Evolutionary conservation across 2,113 vertebrate genomes (phyloP), one percentile per base, ranked within the genome.

Genomic region (Cebidichthys violaceus): DNA sequence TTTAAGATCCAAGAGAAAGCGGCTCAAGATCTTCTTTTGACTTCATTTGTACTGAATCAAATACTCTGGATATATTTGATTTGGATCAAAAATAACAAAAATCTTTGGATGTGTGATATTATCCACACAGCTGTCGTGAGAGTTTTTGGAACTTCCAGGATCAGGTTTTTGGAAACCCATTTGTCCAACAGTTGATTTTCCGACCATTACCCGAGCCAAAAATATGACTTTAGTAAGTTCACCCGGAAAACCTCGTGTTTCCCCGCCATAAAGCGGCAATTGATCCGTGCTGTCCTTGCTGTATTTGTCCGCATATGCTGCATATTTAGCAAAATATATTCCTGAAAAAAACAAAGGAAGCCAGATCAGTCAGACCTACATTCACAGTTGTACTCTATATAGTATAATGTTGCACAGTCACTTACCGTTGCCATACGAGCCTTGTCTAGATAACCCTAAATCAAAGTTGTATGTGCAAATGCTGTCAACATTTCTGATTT

Each of bases 401-500:
- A 47, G 4, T 13, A 27, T 6, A 59, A 15, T 43, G 1, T 41
- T 60, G n/a, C 1, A 18, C n/a, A 33, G 41, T 64, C 11, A 37
- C 77, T 88, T 90, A 97, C 97, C 97, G 95, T 96, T 97, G 75
- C 97, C 97, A 80, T 70, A 95, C 0, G 85, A 0, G 37, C 94
- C 61, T 59, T 93, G 82, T n/a, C 94, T 94, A 66, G 95, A 92
- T 88, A 97, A 93, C 74, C 95, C 92, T 92, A 96, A 94, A 77
- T 97, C 96, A 88, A 98, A 98, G 84, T 98, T 98, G 87, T 96
- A 96, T 81, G 95, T 96, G 88, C 96, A 98, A 88, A 98, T 98
- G n/a, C 91, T 94, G 81, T 96, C 93, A 37, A 97, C 92, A 85
- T 97, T 97, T 75, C 85, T 91, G 15, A 78, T 83, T 61, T 95